Evolutionary conservation across 2,113 vertebrate species (phyloP), one percentile per base, ranked within the genome.

Genomic region (Sakesphorus luctuosus): DNA sequence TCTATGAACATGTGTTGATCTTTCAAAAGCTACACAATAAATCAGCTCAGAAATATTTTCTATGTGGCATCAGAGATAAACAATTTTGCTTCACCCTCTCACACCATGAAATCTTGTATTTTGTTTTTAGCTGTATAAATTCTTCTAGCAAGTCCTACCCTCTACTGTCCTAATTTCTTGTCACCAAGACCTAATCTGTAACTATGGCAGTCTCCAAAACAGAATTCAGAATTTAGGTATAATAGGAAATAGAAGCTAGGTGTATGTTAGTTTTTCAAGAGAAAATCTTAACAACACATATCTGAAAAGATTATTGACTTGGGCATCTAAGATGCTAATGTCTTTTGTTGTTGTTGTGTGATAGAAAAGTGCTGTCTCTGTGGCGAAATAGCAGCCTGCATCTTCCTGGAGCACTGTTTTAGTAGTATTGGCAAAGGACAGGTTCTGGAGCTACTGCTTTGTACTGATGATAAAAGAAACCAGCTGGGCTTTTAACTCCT

Each of bases 11-110:
- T 73, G 17, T 47, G 68, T 66, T 82, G 84, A 66, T 66, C 84
- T 93, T 93, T 90, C 78, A 90, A 89, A 89, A 91, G 31, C 74
- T 91, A 38, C 31, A n/a, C 72, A 63, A 77, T 95, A 84, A 71
- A 90, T 95, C 91, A 90, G 23, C 78, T 85, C 36, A 75, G 71
- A 89, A 62, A 24, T 77, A 23, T 62, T 80, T 80, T 75, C 59
- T 47, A 6, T 58, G 26, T 87, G 53, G 21, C 36, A 68, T 56
- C 65, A 75, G 29, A 87, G 59, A 80, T 43, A 92, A 93, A 84
- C 21, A 84, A 68, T 76, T 87, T 69, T 76, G 40, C 53, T 94
- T 78, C n/a, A 62, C 59, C 17, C 40, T 89, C 90, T 87, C 65
- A 84, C 73, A 89, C 5, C 18, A 46, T 62, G 68, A 77, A 79